phyloP scores from a whole-genome alignment of 2,797 vertebrate genomes.

The Pterois miles region DNA sequence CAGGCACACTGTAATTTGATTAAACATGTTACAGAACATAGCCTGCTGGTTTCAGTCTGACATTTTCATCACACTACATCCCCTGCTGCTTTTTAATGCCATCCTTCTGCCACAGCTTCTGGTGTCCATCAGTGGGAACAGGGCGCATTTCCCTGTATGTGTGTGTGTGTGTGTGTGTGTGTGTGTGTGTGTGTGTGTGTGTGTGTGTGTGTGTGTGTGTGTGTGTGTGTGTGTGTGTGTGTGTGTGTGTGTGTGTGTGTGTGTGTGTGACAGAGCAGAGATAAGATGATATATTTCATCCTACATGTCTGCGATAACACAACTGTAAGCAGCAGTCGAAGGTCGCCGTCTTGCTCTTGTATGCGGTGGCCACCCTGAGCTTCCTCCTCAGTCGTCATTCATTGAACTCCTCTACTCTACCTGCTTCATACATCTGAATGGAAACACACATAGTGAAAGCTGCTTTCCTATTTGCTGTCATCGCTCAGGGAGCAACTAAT shows the following conservation, averaged over 20 bases:
- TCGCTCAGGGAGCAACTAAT: background rate
- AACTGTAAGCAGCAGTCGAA: background rate
- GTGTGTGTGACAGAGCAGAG: background rate
- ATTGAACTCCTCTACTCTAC: background rate
- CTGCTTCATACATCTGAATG: background rate
- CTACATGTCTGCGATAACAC: background rate
- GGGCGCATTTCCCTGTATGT: constrained; percentile 25
- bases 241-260: background rate
- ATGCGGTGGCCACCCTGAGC: background rate
- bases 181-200: background rate
- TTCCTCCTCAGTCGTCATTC: background rate
- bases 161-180: background rate
- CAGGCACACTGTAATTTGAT: constrained; percentile 55
- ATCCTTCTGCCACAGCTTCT: constrained; percentile 72
- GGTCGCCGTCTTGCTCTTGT: background rate
- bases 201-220: background rate
- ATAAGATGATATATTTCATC: background rate
- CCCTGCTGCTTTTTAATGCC: constrained; percentile 73
- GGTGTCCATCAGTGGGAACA: constrained; percentile 64
- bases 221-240: background rate
- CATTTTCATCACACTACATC: constrained; percentile 68
- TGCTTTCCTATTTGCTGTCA: background rate
- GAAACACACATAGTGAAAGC: background rate
- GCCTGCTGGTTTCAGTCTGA: constrained; percentile 69
- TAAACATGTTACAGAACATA: constrained; percentile 60